Evolutionary conservation across 2,888 invertebrate species (phyloP).

Genomic region (Tethea ocularis): DNA sequence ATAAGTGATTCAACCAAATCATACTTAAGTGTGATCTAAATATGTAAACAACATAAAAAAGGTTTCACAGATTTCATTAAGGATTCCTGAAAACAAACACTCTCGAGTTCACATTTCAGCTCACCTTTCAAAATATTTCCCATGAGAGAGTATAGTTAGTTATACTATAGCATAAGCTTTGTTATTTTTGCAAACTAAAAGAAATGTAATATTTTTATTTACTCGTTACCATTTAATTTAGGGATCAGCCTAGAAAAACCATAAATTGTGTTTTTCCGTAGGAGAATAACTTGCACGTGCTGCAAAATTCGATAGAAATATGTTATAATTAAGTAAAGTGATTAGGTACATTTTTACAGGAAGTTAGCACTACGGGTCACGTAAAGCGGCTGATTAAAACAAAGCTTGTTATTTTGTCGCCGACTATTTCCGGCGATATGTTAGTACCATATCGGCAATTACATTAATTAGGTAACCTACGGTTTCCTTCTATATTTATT

Average conservation of each 20-base stretch:
- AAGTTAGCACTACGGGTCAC: constrained; percentile 38
- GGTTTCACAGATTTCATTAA: constrained; percentile 10
- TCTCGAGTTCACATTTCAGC: constrained; percentile 53
- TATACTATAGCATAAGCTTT: constrained; percentile 12
- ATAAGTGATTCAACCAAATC: too few species aligned
- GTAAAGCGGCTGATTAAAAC: constrained; percentile 38
- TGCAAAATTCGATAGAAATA: constrained; percentile 6
- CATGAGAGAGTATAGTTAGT: constrained; percentile 52
- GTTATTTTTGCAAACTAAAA: constrained; percentile 23
- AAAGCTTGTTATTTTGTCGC: constrained; percentile 32
- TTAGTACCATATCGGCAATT: constrained; percentile 16
- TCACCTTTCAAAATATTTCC: constrained; percentile 72
- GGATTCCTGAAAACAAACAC: constrained; percentile 44
- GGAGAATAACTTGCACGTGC: not conserved
- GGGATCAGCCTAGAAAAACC: not conserved
- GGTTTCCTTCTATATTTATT: constrained; percentile 26
- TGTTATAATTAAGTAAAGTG: constrained; percentile 21
- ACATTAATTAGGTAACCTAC: constrained; percentile 28
- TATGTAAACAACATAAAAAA: not conserved
- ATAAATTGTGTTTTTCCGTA: not conserved
- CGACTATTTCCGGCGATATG: constrained; percentile 47
- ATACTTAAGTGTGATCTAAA: too few species aligned
- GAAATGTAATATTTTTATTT: constrained; percentile 36
- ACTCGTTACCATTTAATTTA: not conserved
- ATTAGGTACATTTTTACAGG: constrained; percentile 39